These are phyloP conservation scores for Acleris emargana DNA, from an alignment of 2,888 invertebrate genomes.

Conservation along the genomic window DNA sequence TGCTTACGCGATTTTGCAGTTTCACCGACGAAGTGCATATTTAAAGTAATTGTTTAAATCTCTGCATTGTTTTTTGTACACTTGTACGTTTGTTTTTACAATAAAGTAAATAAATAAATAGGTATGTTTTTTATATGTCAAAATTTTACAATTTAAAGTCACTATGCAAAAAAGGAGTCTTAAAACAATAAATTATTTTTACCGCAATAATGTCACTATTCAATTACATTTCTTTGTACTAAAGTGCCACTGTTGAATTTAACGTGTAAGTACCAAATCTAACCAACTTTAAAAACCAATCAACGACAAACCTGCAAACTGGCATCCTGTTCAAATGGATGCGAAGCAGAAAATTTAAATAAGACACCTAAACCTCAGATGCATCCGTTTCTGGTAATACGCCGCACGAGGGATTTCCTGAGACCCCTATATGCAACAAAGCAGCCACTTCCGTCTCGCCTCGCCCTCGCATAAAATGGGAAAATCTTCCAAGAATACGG, in stretches of 20 bases:
- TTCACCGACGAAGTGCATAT: too few species aligned
- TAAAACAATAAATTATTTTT: too few species aligned
- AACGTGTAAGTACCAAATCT: background rate
- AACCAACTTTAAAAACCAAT: background rate
- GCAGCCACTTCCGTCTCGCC: constrained; percentile 66
- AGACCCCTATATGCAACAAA: constrained; percentile 54
- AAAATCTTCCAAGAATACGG: constrained; percentile 51
- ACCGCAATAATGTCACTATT: too few species aligned
- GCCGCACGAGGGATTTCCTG: constrained; percentile 59
- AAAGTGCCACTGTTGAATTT: background rate
- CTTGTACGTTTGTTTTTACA: too few species aligned
- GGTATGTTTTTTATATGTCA: too few species aligned
- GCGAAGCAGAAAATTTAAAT: constrained; percentile 31
- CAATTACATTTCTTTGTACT: too few species aligned
- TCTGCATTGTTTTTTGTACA: too few species aligned
- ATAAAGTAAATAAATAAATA: too few species aligned
- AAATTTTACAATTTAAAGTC: too few species aligned
- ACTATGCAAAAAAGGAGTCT: too few species aligned
- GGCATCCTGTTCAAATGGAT: constrained; percentile 24
- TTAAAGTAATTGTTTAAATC: too few species aligned
- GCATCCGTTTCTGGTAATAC: constrained; percentile 46
- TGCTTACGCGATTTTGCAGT: too few species aligned
- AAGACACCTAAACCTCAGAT: constrained; percentile 30
- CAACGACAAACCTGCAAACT: background rate
- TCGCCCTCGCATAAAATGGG: constrained; percentile 63